phyloP scores from a whole-genome alignment of 2,113 vertebrate genomes.

The Cochlearius cochlearius region DNA sequence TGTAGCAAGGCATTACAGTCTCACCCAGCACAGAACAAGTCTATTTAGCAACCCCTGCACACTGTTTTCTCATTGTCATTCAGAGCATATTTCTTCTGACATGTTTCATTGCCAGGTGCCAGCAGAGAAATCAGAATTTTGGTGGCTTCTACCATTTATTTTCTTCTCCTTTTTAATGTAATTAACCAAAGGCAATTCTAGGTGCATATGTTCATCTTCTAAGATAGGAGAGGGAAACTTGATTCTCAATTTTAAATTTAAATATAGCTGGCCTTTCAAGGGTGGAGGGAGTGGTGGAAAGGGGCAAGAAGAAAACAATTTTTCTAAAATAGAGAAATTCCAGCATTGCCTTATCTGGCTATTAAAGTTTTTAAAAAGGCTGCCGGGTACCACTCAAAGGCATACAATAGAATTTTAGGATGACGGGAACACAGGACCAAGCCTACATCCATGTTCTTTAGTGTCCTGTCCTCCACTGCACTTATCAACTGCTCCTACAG shows the following conservation, averaged over 20 bases:
- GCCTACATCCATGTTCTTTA: neutral
- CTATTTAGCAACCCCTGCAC: neutral
- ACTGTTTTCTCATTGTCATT: conserved; percentile 3
- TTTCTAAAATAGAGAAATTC: neutral
- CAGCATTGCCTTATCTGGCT: neutral
- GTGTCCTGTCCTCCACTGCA: neutral
- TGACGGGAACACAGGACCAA: neutral
- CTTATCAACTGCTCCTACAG: neutral
- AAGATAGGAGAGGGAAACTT: neutral
- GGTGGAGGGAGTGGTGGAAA: neutral
- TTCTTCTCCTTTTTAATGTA: neutral
- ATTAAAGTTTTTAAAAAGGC: neutral
- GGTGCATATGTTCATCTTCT: neutral
- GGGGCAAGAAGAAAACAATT: neutral
- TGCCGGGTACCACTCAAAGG: neutral
- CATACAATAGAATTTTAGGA: neutral
- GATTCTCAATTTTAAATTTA: neutral
- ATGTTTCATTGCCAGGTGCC: neutral
- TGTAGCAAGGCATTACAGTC: neutral
- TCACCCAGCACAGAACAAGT: neutral
- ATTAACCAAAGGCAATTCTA: conserved; percentile 16
- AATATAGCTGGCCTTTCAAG: neutral
- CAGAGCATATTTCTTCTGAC: neutral
- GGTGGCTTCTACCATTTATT: neutral
- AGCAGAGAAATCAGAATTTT: conserved; percentile 7